Evolutionary conservation across 1,140 invertebrate genomes (phyloP), one percentile per base, ranked within the genome.

Genomic region (Battus philenor): DNA sequence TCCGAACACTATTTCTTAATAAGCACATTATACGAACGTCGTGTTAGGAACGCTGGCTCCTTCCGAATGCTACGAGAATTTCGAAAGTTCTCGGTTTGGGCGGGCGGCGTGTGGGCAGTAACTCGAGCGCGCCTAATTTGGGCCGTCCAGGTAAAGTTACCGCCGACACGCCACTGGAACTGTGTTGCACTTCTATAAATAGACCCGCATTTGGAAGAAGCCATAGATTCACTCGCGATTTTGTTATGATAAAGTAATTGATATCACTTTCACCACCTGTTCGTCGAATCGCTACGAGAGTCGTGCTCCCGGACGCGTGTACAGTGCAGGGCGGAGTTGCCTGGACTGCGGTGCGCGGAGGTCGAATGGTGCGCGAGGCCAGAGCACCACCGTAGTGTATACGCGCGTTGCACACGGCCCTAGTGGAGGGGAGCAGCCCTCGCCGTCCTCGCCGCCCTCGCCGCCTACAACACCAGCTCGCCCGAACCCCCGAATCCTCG

Each of bases 381-480:
- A 74, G 44, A 50, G 56, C 41, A 65, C 68, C 61, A 70, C 60
- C 69, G 76, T 87, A 87, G 85, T 87, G 85, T 87, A 85, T 86
- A 64, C 52, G 67, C 61, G 63, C 54, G 62, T 75, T 87, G 85
- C 86, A 87, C 86, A 87, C 86, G 85, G 86, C 86, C 79, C 84
- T 64, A 75, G 72, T 74, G 74, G 73, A 59, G 77, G 77, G 75
- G 74, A 48, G 68, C 54, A 61, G 55, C 47, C 45, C 52, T 34
- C 50, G 53, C 30, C 47, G 44, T 12, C 51, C 39, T 18, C 45
- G 39, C 47, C 44, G 32, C 17, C 22, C 20, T 50, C 50, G 29
- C 38, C 4, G 2, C 24, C 24, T 6, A 20, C 5, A 26, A 22
- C 29, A 41, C 26, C 39, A n/a, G 9, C 8, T 13, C 20, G 39